phyloP scores from a whole-genome alignment of 2,888 invertebrate genomes.

The Gari tellinella region DNA sequence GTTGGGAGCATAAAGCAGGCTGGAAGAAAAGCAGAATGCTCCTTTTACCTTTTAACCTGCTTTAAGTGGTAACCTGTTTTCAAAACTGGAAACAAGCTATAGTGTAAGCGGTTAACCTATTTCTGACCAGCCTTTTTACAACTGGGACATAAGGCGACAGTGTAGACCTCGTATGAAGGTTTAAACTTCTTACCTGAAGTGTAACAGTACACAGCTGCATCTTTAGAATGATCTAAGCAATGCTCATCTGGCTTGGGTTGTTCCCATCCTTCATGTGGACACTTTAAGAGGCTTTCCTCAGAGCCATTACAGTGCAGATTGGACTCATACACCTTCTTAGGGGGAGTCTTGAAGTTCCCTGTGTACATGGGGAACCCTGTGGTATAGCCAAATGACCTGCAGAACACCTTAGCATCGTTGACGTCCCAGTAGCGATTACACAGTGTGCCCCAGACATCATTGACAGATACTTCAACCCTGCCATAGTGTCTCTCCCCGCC shows the following conservation, averaged over 20 bases:
- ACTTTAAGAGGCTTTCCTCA: conserved; percentile 63
- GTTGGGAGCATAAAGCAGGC: no score
- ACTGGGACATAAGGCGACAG: no score
- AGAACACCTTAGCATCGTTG: conserved; percentile 88
- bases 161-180: no score
- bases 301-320: conserved; percentile 72
- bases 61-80: no score
- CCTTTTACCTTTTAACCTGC: no score
- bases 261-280: conserved; percentile 75
- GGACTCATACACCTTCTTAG: conserved; percentile 74
- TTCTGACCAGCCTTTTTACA: no score
- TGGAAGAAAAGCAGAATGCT: no score
- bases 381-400: conserved; percentile 63
- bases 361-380: conserved; percentile 67
- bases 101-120: no score
- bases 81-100: no score
- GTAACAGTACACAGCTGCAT: conserved; percentile 73
- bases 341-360: conserved; percentile 42
- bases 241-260: conserved; percentile 35
- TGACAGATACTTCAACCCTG: conserved; percentile 88
- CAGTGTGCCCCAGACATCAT: conserved; percentile 89
- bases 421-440: conserved; percentile 91
- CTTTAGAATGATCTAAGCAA: conserved; percentile 67
- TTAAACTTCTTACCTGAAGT: conserved; percentile 73
- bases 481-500: conserved; percentile 66